Evolutionary conservation across 2,888 invertebrate species (phyloP).

Genomic region (Coremacera marginata): DNA sequence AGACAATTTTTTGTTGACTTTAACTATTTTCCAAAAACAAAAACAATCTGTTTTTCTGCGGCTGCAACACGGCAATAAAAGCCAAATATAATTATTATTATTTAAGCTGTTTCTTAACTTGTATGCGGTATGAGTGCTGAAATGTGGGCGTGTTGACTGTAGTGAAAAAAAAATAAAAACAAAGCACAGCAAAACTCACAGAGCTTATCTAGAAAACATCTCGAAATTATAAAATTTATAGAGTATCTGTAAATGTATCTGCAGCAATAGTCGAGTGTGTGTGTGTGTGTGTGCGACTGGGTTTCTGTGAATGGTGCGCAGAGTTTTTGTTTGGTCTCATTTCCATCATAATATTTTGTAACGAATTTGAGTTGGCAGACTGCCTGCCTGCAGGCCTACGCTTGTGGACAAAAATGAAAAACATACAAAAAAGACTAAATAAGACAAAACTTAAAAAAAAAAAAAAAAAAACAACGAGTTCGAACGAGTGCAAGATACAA

Average conservation of each 20-base stretch:
- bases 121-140: not conserved
- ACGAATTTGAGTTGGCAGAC: conserved; percentile 32
- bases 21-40: no score
- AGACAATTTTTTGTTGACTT: no score
- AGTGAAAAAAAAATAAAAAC: not conserved
- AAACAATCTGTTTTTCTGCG: no score
- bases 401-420: not conserved
- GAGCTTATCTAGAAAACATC: conserved; percentile 15
- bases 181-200: not conserved
- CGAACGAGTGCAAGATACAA: conserved; percentile 1
- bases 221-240: not conserved
- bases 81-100: no score
- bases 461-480: not conserved
- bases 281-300: not conserved
- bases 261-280: not conserved
- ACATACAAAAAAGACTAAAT: not conserved
- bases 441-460: not conserved
- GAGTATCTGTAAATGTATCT: conserved; percentile 6
- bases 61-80: no score
- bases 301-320: conserved; percentile 11
- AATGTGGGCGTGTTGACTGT: conserved; percentile 14
- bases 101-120: no score
- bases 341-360: conserved; percentile 14
- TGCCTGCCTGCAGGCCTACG: conserved; percentile 33
- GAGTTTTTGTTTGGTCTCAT: conserved; percentile 7